phyloP scores from a whole-genome alignment of 2,888 invertebrate species.

The Temnothorax rugatulus region DNA sequence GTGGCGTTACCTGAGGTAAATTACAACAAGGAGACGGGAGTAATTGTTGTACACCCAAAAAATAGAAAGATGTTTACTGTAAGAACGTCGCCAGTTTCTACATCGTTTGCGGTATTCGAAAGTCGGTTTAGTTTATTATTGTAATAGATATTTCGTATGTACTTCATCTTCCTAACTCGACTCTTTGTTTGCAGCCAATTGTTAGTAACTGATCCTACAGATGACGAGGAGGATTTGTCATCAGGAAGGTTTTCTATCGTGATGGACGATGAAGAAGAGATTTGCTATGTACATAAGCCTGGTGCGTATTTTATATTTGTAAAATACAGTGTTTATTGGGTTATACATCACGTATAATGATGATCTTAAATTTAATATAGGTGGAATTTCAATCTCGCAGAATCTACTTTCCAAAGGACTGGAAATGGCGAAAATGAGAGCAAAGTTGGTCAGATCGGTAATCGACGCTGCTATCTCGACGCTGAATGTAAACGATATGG shows the following conservation, averaged over 20 bases:
- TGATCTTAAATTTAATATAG: conserved; percentile 74
- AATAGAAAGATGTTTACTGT: conserved; percentile 88
- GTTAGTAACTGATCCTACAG: conserved; percentile 92
- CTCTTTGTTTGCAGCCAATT: conserved; percentile 87
- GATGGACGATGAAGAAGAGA: conserved; percentile 88
- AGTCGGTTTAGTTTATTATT: conserved; percentile 87
- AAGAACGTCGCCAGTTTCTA: conserved; percentile 89
- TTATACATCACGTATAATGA: not conserved
- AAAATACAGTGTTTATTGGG: conserved; percentile 10
- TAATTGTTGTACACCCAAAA: conserved; percentile 88
- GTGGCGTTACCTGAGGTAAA: conserved; percentile 90
- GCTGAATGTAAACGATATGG: conserved; percentile 26
- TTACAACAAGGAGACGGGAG: conserved; percentile 91
- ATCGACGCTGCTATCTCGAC: conserved; percentile 83
- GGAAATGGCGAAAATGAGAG: conserved; percentile 88
- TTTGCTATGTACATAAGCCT: conserved; percentile 92
- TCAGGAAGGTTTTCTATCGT: conserved; percentile 91
- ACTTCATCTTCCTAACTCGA: not conserved
- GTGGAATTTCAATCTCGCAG: conserved; percentile 89
- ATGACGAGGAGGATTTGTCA: conserved; percentile 93
- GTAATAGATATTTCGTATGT: not conserved
- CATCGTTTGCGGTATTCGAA: conserved; percentile 93
- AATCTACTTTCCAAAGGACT: conserved; percentile 89
- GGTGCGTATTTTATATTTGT: conserved; percentile 85
- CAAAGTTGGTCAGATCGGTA: conserved; percentile 87